These are phyloP conservation scores for Neoaliturus tenellus DNA, from an alignment of 2,888 invertebrate species.

Conservation along the genomic window DNA sequence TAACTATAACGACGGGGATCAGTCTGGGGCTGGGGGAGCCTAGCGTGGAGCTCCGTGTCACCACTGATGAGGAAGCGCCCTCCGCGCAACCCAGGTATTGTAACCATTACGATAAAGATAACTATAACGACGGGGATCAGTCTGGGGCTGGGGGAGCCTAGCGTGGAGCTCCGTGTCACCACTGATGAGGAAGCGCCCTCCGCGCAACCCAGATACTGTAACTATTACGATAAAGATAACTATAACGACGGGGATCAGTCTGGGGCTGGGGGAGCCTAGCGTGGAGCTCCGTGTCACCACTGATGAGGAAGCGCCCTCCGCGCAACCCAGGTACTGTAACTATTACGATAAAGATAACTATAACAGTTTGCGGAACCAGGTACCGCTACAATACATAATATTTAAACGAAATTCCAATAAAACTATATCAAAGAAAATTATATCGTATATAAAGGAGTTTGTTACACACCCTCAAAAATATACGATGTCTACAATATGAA, in stretches of 20 bases:
- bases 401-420: too few relatives aligned
- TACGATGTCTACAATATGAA: too few relatives aligned
- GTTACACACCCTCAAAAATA: too few relatives aligned
- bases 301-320: constrained; percentile 60
- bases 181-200: constrained; percentile 60
- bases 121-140: constrained; percentile 56
- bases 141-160: constrained; percentile 56
- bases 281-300: constrained; percentile 57
- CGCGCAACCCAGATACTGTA: constrained; percentile 57
- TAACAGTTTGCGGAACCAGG: too few relatives aligned
- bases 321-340: constrained; percentile 57
- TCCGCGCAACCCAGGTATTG: constrained; percentile 58
- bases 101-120: constrained; percentile 63
- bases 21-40: constrained; percentile 57
- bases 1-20: constrained; percentile 62
- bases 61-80: constrained; percentile 59
- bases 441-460: too few relatives aligned
- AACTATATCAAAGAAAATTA: too few relatives aligned
- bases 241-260: constrained; percentile 59
- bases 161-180: constrained; percentile 52
- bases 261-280: constrained; percentile 59
- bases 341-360: too few relatives aligned
- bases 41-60: constrained; percentile 55
- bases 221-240: too few relatives aligned
- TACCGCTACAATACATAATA: too few relatives aligned